These are phyloP conservation scores for Heliothis virescens DNA, from an alignment of 1,140 invertebrate genomes.

Conservation along the genomic window DNA sequence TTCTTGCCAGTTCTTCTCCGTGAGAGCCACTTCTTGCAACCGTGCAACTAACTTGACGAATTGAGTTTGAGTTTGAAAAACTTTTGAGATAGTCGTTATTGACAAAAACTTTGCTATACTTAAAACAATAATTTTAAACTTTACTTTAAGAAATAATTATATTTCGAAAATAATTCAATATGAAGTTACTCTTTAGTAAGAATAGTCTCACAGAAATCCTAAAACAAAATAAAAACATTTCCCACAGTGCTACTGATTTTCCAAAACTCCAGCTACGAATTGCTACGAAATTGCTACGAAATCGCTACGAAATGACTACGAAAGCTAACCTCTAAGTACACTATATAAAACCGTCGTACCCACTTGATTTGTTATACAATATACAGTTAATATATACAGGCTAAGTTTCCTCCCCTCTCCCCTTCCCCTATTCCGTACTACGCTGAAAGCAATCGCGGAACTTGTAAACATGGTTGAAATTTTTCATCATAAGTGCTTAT, in stretches of 20 bases:
- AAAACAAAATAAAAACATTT: too few species aligned
- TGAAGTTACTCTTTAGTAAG: background rate
- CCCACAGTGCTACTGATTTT: too few species aligned
- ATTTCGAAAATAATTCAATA: too few species aligned
- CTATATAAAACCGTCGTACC: constrained; percentile 25
- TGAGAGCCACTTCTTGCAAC: too few species aligned
- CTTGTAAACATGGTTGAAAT: constrained; percentile 42
- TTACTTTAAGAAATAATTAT: too few species aligned
- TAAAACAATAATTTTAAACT: too few species aligned
- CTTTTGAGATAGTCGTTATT: too few species aligned
- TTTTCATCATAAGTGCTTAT: constrained; percentile 43
- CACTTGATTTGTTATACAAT: constrained; percentile 37
- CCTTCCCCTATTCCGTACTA: background rate
- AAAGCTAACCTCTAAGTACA: background rate
- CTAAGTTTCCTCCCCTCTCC: constrained; percentile 5
- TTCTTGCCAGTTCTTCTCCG: too few species aligned
- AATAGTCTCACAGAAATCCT: too few species aligned
- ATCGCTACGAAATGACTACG: constrained; percentile 31
- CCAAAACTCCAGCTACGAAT: background rate
- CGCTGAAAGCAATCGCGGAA: constrained; percentile 29
- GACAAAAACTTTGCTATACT: too few species aligned
- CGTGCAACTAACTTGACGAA: too few species aligned
- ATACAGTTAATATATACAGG: constrained; percentile 39
- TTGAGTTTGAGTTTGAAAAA: too few species aligned
- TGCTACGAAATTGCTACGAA: constrained; percentile 31